Evolutionary conservation across 2,888 invertebrate genomes (phyloP).

Genomic region (Agonopterix arenella): DNA sequence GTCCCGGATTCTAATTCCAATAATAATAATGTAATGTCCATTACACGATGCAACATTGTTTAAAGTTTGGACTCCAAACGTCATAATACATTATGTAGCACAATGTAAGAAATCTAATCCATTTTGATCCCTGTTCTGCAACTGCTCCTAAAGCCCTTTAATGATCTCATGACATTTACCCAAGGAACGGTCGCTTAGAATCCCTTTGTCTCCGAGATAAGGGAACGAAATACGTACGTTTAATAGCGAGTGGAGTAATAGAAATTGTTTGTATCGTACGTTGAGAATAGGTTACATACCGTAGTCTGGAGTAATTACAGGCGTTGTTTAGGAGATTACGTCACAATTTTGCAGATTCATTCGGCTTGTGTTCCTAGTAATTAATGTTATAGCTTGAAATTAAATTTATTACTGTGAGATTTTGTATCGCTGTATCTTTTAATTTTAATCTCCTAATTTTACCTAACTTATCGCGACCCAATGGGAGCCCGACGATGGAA

Average conservation of each 20-base stretch:
- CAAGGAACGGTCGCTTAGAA: constrained; percentile 3
- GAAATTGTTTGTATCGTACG: constrained; percentile 5
- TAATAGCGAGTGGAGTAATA: constrained; percentile 5
- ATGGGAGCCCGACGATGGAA: no score
- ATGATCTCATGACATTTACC: constrained; percentile 27
- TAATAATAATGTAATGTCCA: no score
- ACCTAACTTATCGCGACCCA: no score
- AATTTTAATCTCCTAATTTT: no score
- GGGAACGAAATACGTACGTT: constrained; percentile 7
- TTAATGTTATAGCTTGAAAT: no score
- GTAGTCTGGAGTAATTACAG: no score
- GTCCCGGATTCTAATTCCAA: not conserved
- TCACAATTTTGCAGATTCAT: no score
- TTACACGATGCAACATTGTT: not conserved
- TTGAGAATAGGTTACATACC: no score
- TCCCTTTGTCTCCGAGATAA: constrained; percentile 16
- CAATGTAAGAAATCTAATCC: constrained; percentile 30
- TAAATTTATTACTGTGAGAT: no score
- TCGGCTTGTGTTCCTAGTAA: no score
- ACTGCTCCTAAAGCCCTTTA: constrained; percentile 22
- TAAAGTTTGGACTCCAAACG: not conserved
- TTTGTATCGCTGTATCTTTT: no score
- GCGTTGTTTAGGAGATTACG: no score
- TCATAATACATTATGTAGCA: constrained; percentile 4
- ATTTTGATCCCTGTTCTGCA: constrained; percentile 23